Conservation (phyloP, 2,797 vertebrate species). For the Mus spretus region DNA sequence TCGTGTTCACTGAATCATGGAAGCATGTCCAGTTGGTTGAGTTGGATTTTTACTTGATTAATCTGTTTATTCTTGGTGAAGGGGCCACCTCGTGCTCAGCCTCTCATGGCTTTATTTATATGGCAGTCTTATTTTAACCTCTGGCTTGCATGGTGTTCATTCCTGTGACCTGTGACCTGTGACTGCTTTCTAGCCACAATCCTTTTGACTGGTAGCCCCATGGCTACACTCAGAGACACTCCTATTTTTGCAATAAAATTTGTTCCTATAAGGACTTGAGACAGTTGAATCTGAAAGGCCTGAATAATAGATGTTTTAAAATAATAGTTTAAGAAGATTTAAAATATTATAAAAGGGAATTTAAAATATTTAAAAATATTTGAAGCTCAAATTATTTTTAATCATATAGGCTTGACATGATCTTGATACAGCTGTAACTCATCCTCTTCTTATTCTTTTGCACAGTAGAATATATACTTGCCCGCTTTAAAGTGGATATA, state of each 20-base stretch:
- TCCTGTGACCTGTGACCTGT: not conserved
- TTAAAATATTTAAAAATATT: slow-evolving; percentile 51
- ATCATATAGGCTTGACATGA: not conserved
- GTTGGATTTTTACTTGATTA: slow-evolving; percentile 56
- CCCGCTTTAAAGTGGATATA: slow-evolving; percentile 36
- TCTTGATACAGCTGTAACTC: not conserved
- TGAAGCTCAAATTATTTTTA: slow-evolving; percentile 49
- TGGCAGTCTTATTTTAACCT: not conserved
- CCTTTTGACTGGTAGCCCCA: not conserved
- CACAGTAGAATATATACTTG: not conserved
- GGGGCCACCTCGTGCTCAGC: not conserved
- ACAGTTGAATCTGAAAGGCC: slow-evolving; percentile 38
- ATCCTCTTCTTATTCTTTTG: slow-evolving; percentile 59
- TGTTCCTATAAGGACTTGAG: slow-evolving; percentile 19
- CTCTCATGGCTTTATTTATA: slow-evolving; percentile 26
- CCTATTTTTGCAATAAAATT: slow-evolving; percentile 18
- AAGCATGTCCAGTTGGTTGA: slow-evolving; percentile 28
- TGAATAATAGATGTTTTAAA: slow-evolving; percentile 39
- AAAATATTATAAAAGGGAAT: slow-evolving; percentile 4
- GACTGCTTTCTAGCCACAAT: not conserved
- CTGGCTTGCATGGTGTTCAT: not conserved
- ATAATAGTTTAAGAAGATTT: slow-evolving; percentile 46
- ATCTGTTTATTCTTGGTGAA: slow-evolving; percentile 34
- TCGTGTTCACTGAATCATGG: not conserved
- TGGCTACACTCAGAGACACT: not conserved